Base-by-base conservation (phyloP, 2,797 vertebrate species). In the Melanotaenia pygmaea region DNA sequence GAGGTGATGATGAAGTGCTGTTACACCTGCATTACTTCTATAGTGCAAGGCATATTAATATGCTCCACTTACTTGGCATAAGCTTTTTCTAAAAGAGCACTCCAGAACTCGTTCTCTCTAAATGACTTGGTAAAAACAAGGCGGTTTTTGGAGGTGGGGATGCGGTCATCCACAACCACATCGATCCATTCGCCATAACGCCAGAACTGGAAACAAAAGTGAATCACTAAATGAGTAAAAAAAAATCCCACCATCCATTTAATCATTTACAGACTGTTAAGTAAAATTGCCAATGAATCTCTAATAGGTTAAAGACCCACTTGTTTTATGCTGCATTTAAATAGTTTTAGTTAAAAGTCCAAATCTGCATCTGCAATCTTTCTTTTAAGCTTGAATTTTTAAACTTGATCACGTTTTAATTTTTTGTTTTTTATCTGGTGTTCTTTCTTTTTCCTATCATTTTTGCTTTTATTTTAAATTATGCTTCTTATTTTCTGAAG, bases 51-150 rank as follows among this genome's bases (percentile, higher is more conserved):
- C 58, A 37, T 14, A 63, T 53, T 60, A 16, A 64, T 20, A 70
- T 57, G 47, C 10, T 43, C 5, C 37, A 34, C 96, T 86, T 93
- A 99, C 98, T 99, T 99, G 73, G 98, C 98, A 56, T 99, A 99
- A n/a, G 98, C 97, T 77, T 99, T 99, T 86, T 99, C 98, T 93
- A 99, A 6, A 14, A 99, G 89, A 1, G 98, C 97, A 0, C 97
- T 98, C 98, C 98, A 99, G 93, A 96, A 98, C 82, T 99, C 98
- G n/a, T 98, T 98, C 51, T 95, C 90, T 54, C 96, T 94, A 14
- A 94, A 96, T 18, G 98, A 99, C 71, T 91, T 96, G 87, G 97
- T 99, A 87, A 97, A 99, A 82, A 99, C 94, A 80, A 98, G 86
- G 57, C 92, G 86, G 76, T 97, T 96, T 0, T 95, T 93, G 80